Evolutionary conservation across 2,888 invertebrate species (phyloP).

Genomic region (Dryocosmus kuriphilus): DNA sequence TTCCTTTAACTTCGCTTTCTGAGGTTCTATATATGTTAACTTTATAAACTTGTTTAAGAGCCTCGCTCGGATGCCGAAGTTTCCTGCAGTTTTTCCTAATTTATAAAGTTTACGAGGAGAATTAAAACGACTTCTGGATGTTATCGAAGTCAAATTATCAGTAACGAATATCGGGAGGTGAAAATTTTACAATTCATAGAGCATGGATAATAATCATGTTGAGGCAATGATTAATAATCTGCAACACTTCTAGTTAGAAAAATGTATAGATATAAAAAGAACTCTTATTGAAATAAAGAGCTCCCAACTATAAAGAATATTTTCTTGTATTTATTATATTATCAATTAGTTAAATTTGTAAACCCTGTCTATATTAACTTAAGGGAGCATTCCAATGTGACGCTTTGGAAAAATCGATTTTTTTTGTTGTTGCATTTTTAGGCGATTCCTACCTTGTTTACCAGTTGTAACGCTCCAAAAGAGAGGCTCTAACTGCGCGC

Average conservation of each 20-base stretch:
- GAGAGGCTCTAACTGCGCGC: too few species aligned
- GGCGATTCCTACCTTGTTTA: too few species aligned
- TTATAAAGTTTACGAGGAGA: constrained; percentile 39
- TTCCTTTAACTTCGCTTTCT: constrained; percentile 29
- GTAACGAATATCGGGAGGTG: background rate
- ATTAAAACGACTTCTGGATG: constrained; percentile 35
- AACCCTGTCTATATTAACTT: too few species aligned
- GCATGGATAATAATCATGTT: background rate
- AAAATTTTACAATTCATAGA: background rate
- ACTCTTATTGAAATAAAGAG: too few species aligned
- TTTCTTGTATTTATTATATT: too few species aligned
- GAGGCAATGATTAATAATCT: background rate
- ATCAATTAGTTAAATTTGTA: too few species aligned
- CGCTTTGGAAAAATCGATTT: too few species aligned
- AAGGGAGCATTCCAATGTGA: too few species aligned
- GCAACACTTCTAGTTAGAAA: background rate
- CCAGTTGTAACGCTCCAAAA: too few species aligned
- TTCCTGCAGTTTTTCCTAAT: constrained; percentile 33
- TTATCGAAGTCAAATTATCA: constrained; percentile 31
- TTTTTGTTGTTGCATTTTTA: too few species aligned
- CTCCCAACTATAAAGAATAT: too few species aligned
- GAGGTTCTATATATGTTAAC: constrained; percentile 27
- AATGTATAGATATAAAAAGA: too few species aligned
- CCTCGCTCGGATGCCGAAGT: constrained; percentile 16
- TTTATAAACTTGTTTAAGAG: constrained; percentile 40